A percentile compares a stretch with the other conserved stretches of the same genome.
phyloP scores from a whole-genome alignment of 2,113 vertebrate species.

The Aegithalos caudatus region DNA sequence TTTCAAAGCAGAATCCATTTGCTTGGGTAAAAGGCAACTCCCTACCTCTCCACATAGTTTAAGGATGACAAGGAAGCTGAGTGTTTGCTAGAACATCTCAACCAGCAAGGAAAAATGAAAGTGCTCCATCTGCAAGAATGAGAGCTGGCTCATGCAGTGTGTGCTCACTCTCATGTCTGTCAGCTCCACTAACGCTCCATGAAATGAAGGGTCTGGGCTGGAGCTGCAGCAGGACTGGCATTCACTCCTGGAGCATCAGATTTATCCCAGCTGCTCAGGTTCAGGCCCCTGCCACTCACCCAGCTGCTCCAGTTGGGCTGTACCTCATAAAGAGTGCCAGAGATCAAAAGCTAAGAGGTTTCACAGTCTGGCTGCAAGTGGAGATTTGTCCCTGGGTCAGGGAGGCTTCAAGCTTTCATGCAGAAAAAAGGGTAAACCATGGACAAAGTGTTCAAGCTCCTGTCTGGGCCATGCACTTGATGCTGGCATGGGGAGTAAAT shows the following conservation, averaged over 20 bases:
- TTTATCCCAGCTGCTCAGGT: slow-evolving; percentile 22
- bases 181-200: not conserved
- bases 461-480: not conserved
- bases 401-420: not conserved
- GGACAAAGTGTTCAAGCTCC: not conserved
- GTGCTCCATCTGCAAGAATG: not conserved
- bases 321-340: not conserved
- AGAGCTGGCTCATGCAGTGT: not conserved
- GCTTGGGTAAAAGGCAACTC: not conserved
- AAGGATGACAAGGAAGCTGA: not conserved
- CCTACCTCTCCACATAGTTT: not conserved
- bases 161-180: not conserved
- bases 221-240: not conserved
- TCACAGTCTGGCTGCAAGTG: not conserved
- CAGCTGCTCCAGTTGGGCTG: not conserved
- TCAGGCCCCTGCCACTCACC: not conserved
- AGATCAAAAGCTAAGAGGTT: not conserved
- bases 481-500: not conserved
- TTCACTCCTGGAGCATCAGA: not conserved
- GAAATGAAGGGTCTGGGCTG: not conserved
- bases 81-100: not conserved
- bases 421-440: not conserved
- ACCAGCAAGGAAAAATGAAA: not conserved
- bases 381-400: not conserved
- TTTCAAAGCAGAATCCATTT: not conserved